phyloP scores from a whole-genome alignment of 1,140 invertebrate genomes.

The Pogonomyrmex barbatus region DNA sequence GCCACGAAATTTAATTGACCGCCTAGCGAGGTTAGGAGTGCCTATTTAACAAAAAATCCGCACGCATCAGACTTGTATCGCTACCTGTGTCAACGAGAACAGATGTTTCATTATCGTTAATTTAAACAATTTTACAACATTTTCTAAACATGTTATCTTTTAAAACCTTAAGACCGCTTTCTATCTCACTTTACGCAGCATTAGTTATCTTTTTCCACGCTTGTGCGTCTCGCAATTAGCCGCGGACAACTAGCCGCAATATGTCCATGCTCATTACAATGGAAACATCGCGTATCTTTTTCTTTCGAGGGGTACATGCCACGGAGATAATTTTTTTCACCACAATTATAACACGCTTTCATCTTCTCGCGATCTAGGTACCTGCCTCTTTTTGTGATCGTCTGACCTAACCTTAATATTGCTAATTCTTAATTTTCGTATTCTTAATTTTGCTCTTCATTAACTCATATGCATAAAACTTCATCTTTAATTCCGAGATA shows the following conservation, averaged over 20 bases:
- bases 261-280: background rate
- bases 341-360: background rate
- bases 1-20: background rate
- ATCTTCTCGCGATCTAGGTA: background rate
- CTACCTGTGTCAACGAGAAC: constrained; percentile 3
- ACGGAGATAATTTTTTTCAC: background rate
- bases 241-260: background rate
- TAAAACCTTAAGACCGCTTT: background rate
- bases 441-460: background rate
- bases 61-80: background rate
- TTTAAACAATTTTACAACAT: background rate
- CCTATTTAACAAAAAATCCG: background rate
- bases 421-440: no score
- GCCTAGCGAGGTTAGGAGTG: background rate
- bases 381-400: background rate
- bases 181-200: background rate
- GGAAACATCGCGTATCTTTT: background rate
- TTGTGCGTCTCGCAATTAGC: background rate
- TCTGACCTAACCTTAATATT: background rate
- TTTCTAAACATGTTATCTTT: background rate
- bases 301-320: background rate
- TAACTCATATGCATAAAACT: background rate
- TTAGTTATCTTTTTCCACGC: background rate
- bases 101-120: background rate
- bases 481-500: background rate